Base-by-base conservation (phyloP, 2,797 vertebrate species). In the Pitangus sulphuratus region DNA sequence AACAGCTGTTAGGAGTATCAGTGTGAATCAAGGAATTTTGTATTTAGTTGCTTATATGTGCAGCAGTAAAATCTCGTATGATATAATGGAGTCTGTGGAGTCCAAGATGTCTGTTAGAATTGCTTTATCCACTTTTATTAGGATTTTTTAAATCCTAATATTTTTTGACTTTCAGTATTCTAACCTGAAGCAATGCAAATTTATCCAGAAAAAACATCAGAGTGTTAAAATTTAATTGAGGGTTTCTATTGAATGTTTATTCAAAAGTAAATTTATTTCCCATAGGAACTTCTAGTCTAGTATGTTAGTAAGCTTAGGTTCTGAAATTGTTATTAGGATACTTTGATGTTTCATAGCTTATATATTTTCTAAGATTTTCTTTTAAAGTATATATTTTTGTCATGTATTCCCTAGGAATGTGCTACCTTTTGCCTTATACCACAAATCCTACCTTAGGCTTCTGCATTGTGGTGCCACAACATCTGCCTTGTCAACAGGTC, bases 1-100 rank as follows among this genome's bases (percentile, higher is more conserved):
- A 94, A 57, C 89, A 92, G 81, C 91, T 96, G 91, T 87, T 95
- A 51, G 33, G 83, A 96, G 48, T 81, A 95, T 33, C 84, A 53
- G 28, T 83, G 53, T 94, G 91, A 93, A 94, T 93, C 1, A 1
- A 92, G 79, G 91, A 95, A 91, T 95, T 96, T 82, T 92, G n/a
- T 87, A 81, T 94, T 94, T 93, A 85, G 84, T 90, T 95, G 53
- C 75, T 93, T 86, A 39, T 60, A 37, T 66, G 48, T 72, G 40
- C 4, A 3, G 62, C 50, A 94, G 62, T 87, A 90, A 93, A 91
- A 74, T 84, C 16, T 89, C 8, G 0, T 74, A 9, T 62, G 22
- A 78, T 93, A 10, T 44, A 78, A 51, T 25, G 58, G 42, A 78
- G 33, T 54, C 69, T 61, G 2, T 37, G 37, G 60, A 17, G 26